Evolutionary conservation across 2,888 invertebrate genomes (phyloP).

Genomic region (Gnatocerus cornutus): DNA sequence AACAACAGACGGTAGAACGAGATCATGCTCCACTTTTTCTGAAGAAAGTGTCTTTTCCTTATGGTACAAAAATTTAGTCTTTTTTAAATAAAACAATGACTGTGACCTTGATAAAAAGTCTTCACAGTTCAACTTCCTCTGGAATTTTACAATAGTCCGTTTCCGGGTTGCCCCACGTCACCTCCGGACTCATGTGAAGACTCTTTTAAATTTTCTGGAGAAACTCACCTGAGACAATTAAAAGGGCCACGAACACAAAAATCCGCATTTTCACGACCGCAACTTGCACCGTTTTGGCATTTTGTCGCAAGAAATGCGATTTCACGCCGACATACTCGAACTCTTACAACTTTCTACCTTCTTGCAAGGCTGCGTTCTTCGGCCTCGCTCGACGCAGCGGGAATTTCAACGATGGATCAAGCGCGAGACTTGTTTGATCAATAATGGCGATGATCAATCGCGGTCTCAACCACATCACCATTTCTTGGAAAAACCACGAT

Average conservation of each 20-base stretch:
- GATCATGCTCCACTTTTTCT: not conserved
- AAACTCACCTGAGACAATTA: slow-evolving; percentile 9
- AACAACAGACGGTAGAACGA: not conserved
- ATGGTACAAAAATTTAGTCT: too few relatives aligned
- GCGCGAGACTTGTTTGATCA: slow-evolving; percentile 5
- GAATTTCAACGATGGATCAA: slow-evolving; percentile 31
- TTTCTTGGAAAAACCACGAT: slow-evolving; percentile 19
- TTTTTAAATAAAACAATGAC: too few relatives aligned
- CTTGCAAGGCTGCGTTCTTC: slow-evolving; percentile 21
- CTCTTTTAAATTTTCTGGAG: not conserved
- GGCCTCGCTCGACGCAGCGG: slow-evolving; percentile 28
- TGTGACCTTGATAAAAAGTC: too few relatives aligned
- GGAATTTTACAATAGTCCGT: too few relatives aligned
- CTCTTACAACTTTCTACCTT: slow-evolving; percentile 32
- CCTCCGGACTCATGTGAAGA: too few relatives aligned
- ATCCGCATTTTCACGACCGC: slow-evolving; percentile 3
- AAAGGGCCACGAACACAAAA: not conserved
- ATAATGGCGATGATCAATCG: slow-evolving; percentile 26
- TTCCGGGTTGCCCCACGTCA: too few relatives aligned
- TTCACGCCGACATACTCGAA: slow-evolving; percentile 22
- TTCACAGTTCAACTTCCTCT: too few relatives aligned
- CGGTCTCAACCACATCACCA: slow-evolving; percentile 7
- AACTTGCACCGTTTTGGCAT: slow-evolving; percentile 6
- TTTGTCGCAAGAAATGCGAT: slow-evolving; percentile 6
- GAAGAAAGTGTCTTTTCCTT: too few relatives aligned